Evolutionary conservation across 2,888 invertebrate genomes (phyloP).

Genomic region (Drosophila falleni): DNA sequence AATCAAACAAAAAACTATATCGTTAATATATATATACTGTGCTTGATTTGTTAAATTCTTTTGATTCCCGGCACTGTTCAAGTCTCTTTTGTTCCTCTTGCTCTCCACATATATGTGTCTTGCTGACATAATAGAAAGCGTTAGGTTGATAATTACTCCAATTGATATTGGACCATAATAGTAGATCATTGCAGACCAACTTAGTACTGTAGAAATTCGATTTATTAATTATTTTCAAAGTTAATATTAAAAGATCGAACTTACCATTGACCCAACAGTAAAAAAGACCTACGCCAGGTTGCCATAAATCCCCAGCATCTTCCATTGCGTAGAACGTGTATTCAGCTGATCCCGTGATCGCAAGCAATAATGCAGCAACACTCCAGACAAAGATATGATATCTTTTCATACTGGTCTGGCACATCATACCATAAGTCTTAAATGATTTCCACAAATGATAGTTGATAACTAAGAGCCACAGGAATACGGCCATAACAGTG

Average conservation of each 20-base stretch:
- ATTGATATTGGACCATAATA: slow-evolving; percentile 72
- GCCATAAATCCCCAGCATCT: slow-evolving; percentile 37
- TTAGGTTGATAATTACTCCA: slow-evolving; percentile 68
- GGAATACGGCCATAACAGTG: slow-evolving; percentile 91
- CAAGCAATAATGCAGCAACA: no score
- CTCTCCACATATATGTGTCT: slow-evolving; percentile 63
- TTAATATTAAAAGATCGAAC: neutral
- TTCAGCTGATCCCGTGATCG: no score
- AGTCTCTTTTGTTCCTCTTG: slow-evolving; percentile 58
- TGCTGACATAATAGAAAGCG: slow-evolving; percentile 70
- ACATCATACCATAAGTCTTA: neutral
- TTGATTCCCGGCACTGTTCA: slow-evolving; percentile 5
- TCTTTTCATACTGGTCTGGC: no score
- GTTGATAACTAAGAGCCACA: slow-evolving; percentile 94
- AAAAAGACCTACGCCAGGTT: slow-evolving; percentile 86
- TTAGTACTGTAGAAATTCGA: slow-evolving; percentile 26
- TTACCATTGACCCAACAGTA: slow-evolving; percentile 87
- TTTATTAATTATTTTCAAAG: neutral
- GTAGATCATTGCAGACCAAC: slow-evolving; percentile 66
- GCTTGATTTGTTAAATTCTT: neutral
- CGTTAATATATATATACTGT: slow-evolving; percentile 5
- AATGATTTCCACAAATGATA: slow-evolving; percentile 90
- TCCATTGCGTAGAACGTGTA: neutral
- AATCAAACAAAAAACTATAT: neutral
- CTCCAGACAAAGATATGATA: no score